Percentiles rank a stretch among this genome's conserved stretches.
Evolutionary conservation across 2,113 vertebrate genomes (phyloP).

Genomic region (Macaca fascicularis): DNA sequence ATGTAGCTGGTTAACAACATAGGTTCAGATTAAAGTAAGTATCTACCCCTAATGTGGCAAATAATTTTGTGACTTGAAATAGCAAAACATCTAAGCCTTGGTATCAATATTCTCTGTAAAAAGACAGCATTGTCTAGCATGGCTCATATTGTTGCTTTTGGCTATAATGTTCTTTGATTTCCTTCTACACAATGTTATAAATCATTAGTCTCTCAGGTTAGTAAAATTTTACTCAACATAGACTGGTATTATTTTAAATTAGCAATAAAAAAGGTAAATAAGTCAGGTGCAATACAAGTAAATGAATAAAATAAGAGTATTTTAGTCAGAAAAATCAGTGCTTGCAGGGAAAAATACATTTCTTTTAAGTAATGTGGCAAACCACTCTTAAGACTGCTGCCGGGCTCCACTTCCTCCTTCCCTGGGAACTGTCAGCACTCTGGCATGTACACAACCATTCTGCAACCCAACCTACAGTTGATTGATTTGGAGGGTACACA

Average conservation of each 20-base stretch:
- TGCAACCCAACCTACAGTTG: not conserved
- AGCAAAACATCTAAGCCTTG: not conserved
- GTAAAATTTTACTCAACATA: not conserved
- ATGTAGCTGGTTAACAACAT: not conserved
- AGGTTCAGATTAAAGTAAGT: not conserved
- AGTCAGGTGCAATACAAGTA: not conserved
- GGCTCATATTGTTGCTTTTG: not conserved
- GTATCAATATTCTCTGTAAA: no score
- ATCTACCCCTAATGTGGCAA: not conserved
- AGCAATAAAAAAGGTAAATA: not conserved
- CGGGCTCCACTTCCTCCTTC: not conserved
- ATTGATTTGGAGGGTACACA: not conserved
- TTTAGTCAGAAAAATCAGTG: not conserved
- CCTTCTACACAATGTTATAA: not conserved
- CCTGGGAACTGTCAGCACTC: not conserved
- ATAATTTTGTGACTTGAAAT: not conserved
- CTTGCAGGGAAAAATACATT: not conserved
- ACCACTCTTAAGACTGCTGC: not conserved
- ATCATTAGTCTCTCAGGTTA: not conserved
- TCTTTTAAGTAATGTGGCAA: not conserved
- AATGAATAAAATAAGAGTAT: constrained; percentile 6
- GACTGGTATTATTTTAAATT: not conserved
- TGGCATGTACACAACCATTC: not conserved
- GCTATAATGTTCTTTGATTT: not conserved
- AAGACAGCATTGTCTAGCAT: not conserved